These are phyloP conservation scores for Syrista parreyssii DNA, from an alignment of 2,888 invertebrate genomes.

Conservation along the genomic window DNA sequence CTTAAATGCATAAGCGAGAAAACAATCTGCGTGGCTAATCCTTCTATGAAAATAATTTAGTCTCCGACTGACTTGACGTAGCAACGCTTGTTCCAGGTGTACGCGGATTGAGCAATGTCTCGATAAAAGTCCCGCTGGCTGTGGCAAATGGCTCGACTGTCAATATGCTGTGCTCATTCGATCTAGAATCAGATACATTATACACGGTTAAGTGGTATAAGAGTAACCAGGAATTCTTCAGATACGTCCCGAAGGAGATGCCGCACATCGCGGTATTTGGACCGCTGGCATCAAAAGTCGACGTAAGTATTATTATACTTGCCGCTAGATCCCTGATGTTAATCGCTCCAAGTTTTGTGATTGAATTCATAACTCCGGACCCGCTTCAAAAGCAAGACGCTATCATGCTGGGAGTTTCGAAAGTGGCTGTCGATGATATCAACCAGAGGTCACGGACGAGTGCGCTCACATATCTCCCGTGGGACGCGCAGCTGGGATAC, in stretches of 20 bases:
- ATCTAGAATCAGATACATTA: constrained; percentile 78
- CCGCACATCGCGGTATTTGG: constrained; percentile 81
- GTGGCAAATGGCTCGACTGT: constrained; percentile 80
- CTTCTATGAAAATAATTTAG: not conserved
- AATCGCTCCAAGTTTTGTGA: not conserved
- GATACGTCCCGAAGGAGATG: constrained; percentile 82
- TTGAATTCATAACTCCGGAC: not conserved
- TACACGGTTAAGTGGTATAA: constrained; percentile 89
- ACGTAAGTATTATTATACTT: constrained; percentile 72
- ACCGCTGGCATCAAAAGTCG: constrained; percentile 76
- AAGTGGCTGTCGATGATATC: not conserved
- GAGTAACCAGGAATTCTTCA: constrained; percentile 80
- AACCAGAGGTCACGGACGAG: not conserved
- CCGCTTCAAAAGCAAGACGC: not conserved
- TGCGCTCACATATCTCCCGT: not conserved
- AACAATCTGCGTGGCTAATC: not conserved
- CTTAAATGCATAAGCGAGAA: not conserved
- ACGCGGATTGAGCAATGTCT: constrained; percentile 73
- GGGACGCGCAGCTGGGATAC: not conserved
- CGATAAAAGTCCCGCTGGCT: constrained; percentile 78
- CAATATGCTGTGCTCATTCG: constrained; percentile 80
- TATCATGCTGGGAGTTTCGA: not conserved
- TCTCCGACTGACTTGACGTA: not conserved
- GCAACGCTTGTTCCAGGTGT: constrained; percentile 44
- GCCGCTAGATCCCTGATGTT: not conserved